Base-by-base conservation (phyloP, 2,797 vertebrate species). In the Margarornis squamiger region DNA sequence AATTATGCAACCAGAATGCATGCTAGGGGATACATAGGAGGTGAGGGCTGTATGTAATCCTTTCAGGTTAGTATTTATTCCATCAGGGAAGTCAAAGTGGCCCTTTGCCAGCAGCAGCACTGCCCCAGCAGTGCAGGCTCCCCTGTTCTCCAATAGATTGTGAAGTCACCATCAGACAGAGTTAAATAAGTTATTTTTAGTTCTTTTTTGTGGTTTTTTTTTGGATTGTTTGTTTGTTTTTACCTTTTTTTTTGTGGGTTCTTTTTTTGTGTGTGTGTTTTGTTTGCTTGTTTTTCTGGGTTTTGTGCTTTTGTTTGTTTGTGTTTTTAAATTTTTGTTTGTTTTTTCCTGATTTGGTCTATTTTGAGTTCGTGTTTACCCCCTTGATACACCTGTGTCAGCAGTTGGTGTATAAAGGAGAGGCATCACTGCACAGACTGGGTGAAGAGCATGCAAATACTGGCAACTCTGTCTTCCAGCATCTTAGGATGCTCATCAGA, bases 401-500 rank as follows among this genome's bases (percentile, higher is more conserved):
- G n/a, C 20, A 48, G 22, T 10, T 1, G 1, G 22, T 55, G 32
- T 10, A 36, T 36, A 34, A 54, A 82, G n/a, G 48, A 70, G 30
- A 78, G 24, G 10, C 0, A 0, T 39, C 1, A 0, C 43, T 36
- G 15, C 29, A 21, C 5, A 39, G 39, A 6, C 26, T 61, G 67
- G 22, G 24, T 0, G 1, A 48, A 76, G 6, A 16, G 15, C 46
- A 48, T 0, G 0, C 23, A 73, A 84, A 57, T 27, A 27, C 46
- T 0, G 0, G 7, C 39, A 70, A 6, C 12, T 85, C 45, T 75
- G 49, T n/a, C 73, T 73, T 78, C 48, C 32, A 14, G 10, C 6
- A 6, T 43, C 46, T 90, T 74, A 52, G n/a, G 41, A 68, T 4
- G 3, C 12, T 93, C 38, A 30, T 88, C 16, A 26, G 62, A 78